A percentile compares a stretch with the other conserved stretches of the same genome.
phyloP scores from a whole-genome alignment of 2,888 invertebrate species.

The Oscheius sp. region DNA sequence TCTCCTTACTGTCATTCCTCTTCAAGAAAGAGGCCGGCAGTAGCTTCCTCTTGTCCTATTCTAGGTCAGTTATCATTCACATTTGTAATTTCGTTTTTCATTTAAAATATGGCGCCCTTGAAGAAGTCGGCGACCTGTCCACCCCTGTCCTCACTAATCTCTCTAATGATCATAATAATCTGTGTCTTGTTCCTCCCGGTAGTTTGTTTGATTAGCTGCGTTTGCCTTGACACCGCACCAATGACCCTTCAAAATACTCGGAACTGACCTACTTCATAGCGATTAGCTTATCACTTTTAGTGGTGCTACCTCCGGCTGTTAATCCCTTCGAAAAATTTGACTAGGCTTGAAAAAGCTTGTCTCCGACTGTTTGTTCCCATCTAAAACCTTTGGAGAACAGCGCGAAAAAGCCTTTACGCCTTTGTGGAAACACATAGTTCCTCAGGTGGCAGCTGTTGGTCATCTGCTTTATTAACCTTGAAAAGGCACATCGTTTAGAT shows the following conservation, averaged over 20 bases:
- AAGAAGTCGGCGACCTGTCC: too few relatives aligned
- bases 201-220: constrained; percentile 16
- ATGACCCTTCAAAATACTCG: constrained; percentile 18
- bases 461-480: too few relatives aligned
- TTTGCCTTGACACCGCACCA: constrained; percentile 21
- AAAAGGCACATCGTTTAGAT: too few relatives aligned
- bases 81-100: not conserved
- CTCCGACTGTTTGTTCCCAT: not conserved
- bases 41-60: not conserved
- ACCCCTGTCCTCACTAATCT: not conserved
- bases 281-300: not conserved
- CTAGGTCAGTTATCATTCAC: not conserved
- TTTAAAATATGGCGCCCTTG: too few relatives aligned
- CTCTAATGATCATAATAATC: not conserved
- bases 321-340: not conserved
- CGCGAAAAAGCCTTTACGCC: not conserved
- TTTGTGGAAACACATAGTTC: too few relatives aligned
- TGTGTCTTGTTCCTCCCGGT: not conserved
- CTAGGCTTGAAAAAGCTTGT: not conserved
- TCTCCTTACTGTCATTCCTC: constrained; percentile 2
- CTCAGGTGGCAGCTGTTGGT: too few relatives aligned
- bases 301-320: constrained; percentile 4
- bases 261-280: constrained; percentile 1
- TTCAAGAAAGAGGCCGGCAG: not conserved
- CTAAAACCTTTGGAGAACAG: not conserved